Conservation (phyloP, 1,140 invertebrate genomes). For the Tetramorium simillimum region DNA sequence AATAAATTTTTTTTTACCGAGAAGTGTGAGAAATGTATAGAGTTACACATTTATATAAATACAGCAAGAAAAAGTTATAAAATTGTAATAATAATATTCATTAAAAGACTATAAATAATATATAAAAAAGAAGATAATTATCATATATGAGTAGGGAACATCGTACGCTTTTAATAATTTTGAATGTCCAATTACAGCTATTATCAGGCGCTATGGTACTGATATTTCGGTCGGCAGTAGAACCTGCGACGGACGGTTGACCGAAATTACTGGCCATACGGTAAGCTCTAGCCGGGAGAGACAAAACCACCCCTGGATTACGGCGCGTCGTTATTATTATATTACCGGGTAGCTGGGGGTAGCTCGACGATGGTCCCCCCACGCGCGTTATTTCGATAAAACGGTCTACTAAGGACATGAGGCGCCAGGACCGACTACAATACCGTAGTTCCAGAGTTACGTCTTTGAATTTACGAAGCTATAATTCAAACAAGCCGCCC, state of each 20-base stretch:
- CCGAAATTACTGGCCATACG: constrained; percentile 59
- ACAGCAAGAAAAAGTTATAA: neutral
- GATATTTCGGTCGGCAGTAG: neutral
- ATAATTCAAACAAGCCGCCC: constrained; percentile 75
- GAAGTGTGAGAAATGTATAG: neutral
- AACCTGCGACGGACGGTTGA: constrained; percentile 31
- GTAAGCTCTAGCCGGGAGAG: constrained; percentile 27
- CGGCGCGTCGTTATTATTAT: constrained; percentile 63
- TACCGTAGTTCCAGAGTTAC: constrained; percentile 64
- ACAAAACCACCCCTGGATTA: constrained; percentile 53
- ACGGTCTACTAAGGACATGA: constrained; percentile 64
- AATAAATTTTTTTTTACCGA: neutral
- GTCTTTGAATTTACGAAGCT: constrained; percentile 77
- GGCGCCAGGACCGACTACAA: constrained; percentile 55
- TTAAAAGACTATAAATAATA: neutral
- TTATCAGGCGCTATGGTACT: neutral
- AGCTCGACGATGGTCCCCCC: constrained; percentile 25
- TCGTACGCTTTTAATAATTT: neutral
- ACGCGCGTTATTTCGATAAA: constrained; percentile 70
- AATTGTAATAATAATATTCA: neutral
- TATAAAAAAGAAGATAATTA: neutral
- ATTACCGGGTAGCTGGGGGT: constrained; percentile 35
- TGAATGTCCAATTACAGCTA: constrained; percentile 12
- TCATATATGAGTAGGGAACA: too few species aligned
- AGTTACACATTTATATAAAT: neutral